A percentile compares a stretch with the other conserved stretches of the same genome.
These are phyloP conservation scores for Microchirus variegatus DNA, from an alignment of 2,797 vertebrate species.

Conservation along the genomic window DNA sequence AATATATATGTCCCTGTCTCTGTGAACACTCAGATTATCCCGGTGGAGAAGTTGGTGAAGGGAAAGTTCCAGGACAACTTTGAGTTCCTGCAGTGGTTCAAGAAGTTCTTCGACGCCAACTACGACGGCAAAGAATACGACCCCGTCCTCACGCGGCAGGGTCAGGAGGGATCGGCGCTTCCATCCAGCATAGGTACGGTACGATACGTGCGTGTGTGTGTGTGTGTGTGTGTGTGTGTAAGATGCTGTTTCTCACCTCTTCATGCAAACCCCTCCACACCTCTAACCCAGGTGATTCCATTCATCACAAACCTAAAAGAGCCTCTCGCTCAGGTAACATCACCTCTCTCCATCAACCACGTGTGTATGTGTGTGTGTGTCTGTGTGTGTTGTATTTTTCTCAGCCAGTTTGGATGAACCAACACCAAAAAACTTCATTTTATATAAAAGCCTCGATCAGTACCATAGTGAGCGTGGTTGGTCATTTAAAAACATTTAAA, in stretches of 20 bases:
- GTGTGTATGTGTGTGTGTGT: constrained; percentile 31
- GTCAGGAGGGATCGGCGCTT: constrained; percentile 86
- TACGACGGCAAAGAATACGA: constrained; percentile 97
- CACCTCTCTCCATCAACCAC: constrained; percentile 34
- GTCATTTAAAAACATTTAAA: background rate
- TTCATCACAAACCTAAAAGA: constrained; percentile 90
- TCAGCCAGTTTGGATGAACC: background rate
- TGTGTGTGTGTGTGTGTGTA: constrained; percentile 8
- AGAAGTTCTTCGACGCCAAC: constrained; percentile 97
- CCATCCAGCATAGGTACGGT: constrained; percentile 85
- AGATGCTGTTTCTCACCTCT: constrained; percentile 44
- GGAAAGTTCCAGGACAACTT: constrained; percentile 98
- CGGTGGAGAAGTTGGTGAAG: constrained; percentile 94
- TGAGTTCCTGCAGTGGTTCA: constrained; percentile 99
- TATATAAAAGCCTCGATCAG: background rate
- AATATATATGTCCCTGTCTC: background rate
- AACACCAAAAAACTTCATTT: background rate
- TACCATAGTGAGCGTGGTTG: too few species aligned
- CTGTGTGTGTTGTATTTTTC: background rate
- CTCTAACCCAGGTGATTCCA: constrained; percentile 84
- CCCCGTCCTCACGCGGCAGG: constrained; percentile 89
- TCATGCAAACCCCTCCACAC: constrained; percentile 55
- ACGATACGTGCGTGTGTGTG: background rate
- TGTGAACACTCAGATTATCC: constrained; percentile 87
- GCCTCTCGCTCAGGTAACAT: constrained; percentile 88